Base-by-base conservation (phyloP, 1,140 invertebrate genomes). In the Mesaphorura yosii region DNA sequence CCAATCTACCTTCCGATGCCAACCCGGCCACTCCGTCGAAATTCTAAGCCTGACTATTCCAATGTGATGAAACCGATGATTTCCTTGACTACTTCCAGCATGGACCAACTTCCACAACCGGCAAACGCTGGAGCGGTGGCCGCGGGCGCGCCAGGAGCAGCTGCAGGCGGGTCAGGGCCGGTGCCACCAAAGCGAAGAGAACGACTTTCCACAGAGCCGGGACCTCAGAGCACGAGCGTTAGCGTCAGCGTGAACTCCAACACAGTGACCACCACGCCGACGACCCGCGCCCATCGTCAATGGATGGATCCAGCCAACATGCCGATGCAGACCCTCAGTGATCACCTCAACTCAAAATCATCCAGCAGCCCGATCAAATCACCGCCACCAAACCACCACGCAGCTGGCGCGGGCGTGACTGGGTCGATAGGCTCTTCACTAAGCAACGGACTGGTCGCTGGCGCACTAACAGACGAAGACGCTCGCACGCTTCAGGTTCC, bases 141-240 rank as follows among this genome's bases (percentile, higher is more conserved):
- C n/a, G n/a, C n/a, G n/a, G n/a, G n/a, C n/a, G n/a, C n/a, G n/a
- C n/a, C n/a, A n/a, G n/a, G n/a, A n/a, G n/a, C n/a, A n/a, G n/a
- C n/a, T n/a, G n/a, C n/a, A n/a, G n/a, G n/a, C 34, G 59, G 60
- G 45, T 48, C 58, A 31, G 60, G 64, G 19, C 57, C 59, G 22
- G 42, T 64, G 22, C 49, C 58, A 17, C 41, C 31, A 22, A 58
- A 51, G 48, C 60, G 75, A 57, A 70, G 80, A 59, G 76, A 72
- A 45, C 75, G 84, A 51, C 69, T 84, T 57, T 78, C 82, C 23
- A 84, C 83, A 10, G 83, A 83, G 70, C 76, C 80, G 29, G 81
- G 79, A 46, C 70, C 77, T 64, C 67, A 72, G 65, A 67, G 66
- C 65, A 70, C 10, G 14, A 25, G 15, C 23, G 10, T 15, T 46